These are phyloP conservation scores for Poeciliopsis retropinna DNA, from an alignment of 2,113 vertebrate species.

Conservation along the genomic window DNA sequence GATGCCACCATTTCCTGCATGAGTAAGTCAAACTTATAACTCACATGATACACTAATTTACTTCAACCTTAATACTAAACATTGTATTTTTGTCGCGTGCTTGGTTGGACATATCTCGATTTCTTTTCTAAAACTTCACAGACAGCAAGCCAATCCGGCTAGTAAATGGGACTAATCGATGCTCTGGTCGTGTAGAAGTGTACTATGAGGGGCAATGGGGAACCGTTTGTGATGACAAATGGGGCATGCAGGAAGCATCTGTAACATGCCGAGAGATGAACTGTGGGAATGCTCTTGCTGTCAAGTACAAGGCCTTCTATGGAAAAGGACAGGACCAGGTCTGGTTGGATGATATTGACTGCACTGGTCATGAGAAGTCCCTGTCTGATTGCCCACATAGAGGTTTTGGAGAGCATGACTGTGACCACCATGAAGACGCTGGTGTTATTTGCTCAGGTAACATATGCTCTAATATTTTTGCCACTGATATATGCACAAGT, in stretches of 20 bases:
- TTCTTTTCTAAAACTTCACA: constrained; percentile 11
- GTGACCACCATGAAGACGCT: constrained; percentile 69
- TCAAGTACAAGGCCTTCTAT: constrained; percentile 57
- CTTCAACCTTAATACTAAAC: background rate
- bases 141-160: constrained; percentile 58
- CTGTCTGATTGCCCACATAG: constrained; percentile 62
- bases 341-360: constrained; percentile 70
- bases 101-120: background rate
- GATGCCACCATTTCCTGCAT: constrained; percentile 49
- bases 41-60: background rate
- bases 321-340: constrained; percentile 48
- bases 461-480: background rate
- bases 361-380: constrained; percentile 61
- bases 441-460: constrained; percentile 70
- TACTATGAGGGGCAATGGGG: constrained; percentile 63
- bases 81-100: background rate
- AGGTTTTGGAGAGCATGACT: constrained; percentile 67
- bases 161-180: constrained; percentile 59
- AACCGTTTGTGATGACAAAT: constrained; percentile 70
- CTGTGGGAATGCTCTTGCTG: constrained; percentile 52
- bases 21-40: constrained; percentile 42
- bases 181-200: constrained; percentile 69
- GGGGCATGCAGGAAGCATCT: constrained; percentile 64
- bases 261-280: constrained; percentile 62
- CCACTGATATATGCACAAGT: background rate